Percentiles rank a stretch among this genome's conserved stretches.
phyloP scores from a whole-genome alignment of 2,888 invertebrate species.

The Dicyrtoma fusca region DNA sequence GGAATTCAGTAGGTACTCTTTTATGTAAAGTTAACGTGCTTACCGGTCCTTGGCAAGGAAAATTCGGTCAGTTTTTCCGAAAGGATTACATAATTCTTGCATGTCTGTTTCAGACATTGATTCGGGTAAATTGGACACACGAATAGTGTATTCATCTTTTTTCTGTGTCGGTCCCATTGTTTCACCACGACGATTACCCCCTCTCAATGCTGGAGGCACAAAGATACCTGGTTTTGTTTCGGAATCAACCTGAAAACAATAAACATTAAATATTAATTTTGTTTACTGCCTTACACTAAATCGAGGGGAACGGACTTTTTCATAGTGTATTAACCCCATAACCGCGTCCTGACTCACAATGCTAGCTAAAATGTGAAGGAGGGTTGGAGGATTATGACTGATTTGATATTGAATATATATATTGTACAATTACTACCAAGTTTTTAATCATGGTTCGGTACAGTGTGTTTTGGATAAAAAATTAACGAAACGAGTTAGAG shows the following conservation, averaged over 20 bases:
- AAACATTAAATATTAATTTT: conserved; percentile 11
- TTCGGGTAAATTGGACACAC: conserved; percentile 96
- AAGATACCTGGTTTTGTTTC: conserved; percentile 61
- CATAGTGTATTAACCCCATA: background rate
- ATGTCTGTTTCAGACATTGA: conserved; percentile 91
- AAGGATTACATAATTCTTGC: conserved; percentile 91
- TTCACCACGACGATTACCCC: conserved; percentile 71
- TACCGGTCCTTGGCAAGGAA: conserved; percentile 86
- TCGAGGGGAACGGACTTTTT: too few relatives aligned
- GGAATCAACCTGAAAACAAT: conserved; percentile 42
- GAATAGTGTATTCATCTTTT: conserved; percentile 87
- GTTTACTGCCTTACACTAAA: too few relatives aligned
- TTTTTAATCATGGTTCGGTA: too few relatives aligned
- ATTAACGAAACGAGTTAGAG: too few relatives aligned
- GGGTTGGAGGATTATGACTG: too few relatives aligned
- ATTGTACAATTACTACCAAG: too few relatives aligned
- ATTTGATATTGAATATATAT: too few relatives aligned
- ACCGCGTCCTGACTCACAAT: too few relatives aligned
- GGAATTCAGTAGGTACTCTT: background rate
- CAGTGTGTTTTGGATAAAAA: too few relatives aligned
- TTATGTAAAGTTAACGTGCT: conserved; percentile 58
- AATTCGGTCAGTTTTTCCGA: conserved; percentile 90
- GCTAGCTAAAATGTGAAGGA: too few relatives aligned
- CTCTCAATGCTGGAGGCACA: conserved; percentile 86
- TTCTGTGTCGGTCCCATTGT: conserved; percentile 67